Evolutionary conservation across 1,140 invertebrate genomes (phyloP).

Genomic region (Stegodyphus mimosarum): DNA sequence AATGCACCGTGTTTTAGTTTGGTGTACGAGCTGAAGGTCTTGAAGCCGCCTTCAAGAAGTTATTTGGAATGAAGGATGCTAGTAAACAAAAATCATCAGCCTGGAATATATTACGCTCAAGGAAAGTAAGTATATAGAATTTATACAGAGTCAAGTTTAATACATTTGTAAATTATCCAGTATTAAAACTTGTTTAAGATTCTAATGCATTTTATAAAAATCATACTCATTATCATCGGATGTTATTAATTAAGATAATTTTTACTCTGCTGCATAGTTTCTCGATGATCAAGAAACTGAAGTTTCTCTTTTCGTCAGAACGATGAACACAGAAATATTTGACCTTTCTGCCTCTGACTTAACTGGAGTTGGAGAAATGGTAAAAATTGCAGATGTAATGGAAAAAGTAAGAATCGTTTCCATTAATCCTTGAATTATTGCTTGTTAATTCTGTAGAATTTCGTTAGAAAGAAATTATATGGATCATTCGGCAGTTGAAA

Average conservation of each 20-base stretch:
- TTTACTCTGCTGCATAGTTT: too few relatives aligned
- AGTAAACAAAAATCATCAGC: constrained; percentile 6
- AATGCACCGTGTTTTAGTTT: constrained; percentile 67
- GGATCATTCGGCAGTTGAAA: too few relatives aligned
- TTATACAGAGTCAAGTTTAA: not conserved
- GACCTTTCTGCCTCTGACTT: constrained; percentile 31
- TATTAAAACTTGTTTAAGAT: not conserved
- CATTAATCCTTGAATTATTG: not conserved
- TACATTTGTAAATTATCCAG: not conserved
- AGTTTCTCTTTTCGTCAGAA: constrained; percentile 14
- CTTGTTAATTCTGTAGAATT: too few relatives aligned
- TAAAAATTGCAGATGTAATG: constrained; percentile 27
- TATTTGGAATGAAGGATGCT: not conserved
- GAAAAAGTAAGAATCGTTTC: constrained; percentile 20
- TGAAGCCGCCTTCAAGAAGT: constrained; percentile 69
- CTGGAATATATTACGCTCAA: constrained; percentile 5
- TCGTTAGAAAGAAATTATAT: too few relatives aligned
- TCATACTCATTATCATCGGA: not conserved
- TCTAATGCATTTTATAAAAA: not conserved
- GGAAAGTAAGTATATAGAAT: constrained; percentile 22
- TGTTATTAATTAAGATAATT: too few relatives aligned
- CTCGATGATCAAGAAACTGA: not conserved
- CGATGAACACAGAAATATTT: constrained; percentile 26
- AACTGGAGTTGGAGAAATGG: constrained; percentile 17
- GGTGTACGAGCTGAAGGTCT: constrained; percentile 86